Base-by-base conservation (phyloP, 2,888 invertebrate species). In the Drepana falcataria region DNA sequence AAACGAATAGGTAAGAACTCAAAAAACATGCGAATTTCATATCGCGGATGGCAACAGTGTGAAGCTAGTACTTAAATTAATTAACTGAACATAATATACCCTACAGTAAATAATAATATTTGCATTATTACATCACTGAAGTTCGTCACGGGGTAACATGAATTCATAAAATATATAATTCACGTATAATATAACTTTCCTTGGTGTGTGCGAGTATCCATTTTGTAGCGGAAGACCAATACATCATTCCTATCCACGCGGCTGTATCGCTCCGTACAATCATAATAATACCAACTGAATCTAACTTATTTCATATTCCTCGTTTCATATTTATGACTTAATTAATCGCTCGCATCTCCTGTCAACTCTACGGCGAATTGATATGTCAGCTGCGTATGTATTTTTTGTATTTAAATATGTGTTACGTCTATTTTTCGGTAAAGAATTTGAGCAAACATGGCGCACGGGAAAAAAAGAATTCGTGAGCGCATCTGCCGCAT, bases 361-460 rank as follows among this genome's bases (percentile, higher is more conserved):
- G 85, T 85, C 86, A 79, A 63, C 79, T 79, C 75, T 69, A 68
- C 71, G 68, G 71, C 74, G 77, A 85, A 84, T 82, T 83, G 77
- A 83, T 81, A 82, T 69, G 77, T 85, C 85, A 85, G 82, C 85
- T 86, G 87, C 79, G 56, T 62, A 65, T 63, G 53, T 52, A 48
- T 55, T 57, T 63, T 59, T 68, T 70, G 67, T 69, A 44, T 2
- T 9, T 44, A 9, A 2, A n/a, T 70, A 66, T 69, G 66, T 63
- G 63, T 63, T 66, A 71, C 73, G 69, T 70, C 73, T 70, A 80
- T 79, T 82, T 81, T 77, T 77, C 77, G 77, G 77, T 79, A 79
- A 78, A 81, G 80, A 79, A 81, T 77, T 80, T 81, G 70, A 83
- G 83, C 86, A 89, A 90, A 90, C 81, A 90, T 88, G 87, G 90